Base-by-base conservation (phyloP, 2,113 vertebrate genomes). In the Neopipo cinnamomea region DNA sequence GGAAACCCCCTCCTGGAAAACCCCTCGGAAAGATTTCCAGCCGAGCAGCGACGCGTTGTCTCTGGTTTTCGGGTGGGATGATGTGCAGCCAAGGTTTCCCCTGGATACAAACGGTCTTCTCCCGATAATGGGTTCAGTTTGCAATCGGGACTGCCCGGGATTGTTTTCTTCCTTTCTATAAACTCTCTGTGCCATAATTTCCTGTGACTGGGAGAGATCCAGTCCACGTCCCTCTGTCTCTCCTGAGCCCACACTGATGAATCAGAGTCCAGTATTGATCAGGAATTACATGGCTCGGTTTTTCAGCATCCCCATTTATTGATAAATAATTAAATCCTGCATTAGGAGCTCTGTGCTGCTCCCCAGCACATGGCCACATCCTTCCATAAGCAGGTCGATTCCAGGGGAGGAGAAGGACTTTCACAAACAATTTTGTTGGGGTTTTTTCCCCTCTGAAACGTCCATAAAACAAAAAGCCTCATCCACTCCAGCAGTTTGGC, bases 251-350 rank as follows among this genome's bases (percentile, higher is more conserved):
- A 17, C 35, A 5, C 1, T 0, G 2, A 15, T 88, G 58, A 89
- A 14, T 62, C 89, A 66, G 68, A 61, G 67, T 2, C 37, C 53
- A 28, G 2, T 88, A 79, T 94, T 50, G 87, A 93, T 92, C 9
- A 70, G 81, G 53, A 76, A 85, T 65, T 39, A 41, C 75, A 74
- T 67, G 72, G 41, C 8, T 30, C 39, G 5, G 12, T 62, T 85
- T 93, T 91, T 56, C 66, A 78, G 58, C 67, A 41, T 25, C 31
- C 6, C 19, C 66, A 41, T 74, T 62, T 6, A 6, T 28, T 65
- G 50, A 46, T 78, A 33, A 95, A 88, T 76, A 80, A 94, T 81
- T 87, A 84, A 88, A 21, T 35, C 47, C 33, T 15, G n/a, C 4
- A 3, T 35, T 23, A 42, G 56, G 74, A 88, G 66, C 41, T 87